Base-by-base conservation (phyloP, 2,113 vertebrate genomes). In the Oriolus oriolus region DNA sequence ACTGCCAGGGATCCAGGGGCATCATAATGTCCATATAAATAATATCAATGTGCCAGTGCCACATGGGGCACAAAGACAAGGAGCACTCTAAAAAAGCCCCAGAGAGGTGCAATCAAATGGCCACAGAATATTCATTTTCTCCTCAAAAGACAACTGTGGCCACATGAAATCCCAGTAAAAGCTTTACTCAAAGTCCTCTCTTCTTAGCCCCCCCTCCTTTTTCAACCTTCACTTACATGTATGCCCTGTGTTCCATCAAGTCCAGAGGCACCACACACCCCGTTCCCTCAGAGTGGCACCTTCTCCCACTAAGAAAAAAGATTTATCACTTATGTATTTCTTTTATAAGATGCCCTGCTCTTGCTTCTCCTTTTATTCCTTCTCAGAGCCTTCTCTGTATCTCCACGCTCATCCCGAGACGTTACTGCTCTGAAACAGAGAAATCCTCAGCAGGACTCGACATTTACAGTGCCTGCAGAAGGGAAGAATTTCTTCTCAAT, bases 361-460 rank as follows among this genome's bases (percentile, higher is more conserved):
- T 39, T 20, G 9, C 20, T 79, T 39, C 75, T 83, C 12, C 0
- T 63, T 64, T 26, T 17, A 44, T 8, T 84, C 22, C 50, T n/a
- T 35, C 56, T 50, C 42, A 27, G 39, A 74, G 31, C 26, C 24
- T 35, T 22, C 52, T 61, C 64, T 47, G 14, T 7, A 65, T 50
- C 28, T 65, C 44, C 28, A 28, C 0, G 0, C 28, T 30, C 35
- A 70, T 18, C 20, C 56, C 0, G 0, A 70, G 20, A 42, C 0
- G 0, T 31, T 35, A 13, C 5, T 71, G 13, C 57, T 75, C 49
- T 31, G 57, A 42, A 89, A 80, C 10, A 64, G 8, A 61, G 24
- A 39, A 52, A 59, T 28, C 66, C 31, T 49, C 49, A 76, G 59
- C 49, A 76, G 59, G 45, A 37, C 22, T 77, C 8, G 4, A 50